Percentiles rank a stretch among this genome's conserved stretches.
Evolutionary conservation across 2,888 invertebrate species (phyloP).

Genomic region (Megaustenia siamemsis): DNA sequence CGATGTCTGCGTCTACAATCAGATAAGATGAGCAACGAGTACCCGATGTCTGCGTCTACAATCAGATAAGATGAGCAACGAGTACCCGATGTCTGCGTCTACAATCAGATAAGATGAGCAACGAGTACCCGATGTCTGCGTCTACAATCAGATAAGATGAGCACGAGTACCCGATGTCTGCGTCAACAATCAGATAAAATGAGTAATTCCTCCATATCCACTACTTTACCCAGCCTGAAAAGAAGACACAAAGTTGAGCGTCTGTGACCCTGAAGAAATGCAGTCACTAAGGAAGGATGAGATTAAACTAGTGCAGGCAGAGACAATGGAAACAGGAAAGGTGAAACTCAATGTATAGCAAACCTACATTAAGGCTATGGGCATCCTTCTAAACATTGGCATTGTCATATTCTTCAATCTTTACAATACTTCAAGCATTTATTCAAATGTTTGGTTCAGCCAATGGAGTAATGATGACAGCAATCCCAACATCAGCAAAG

Average conservation of each 20-base stretch:
- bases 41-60: too few species aligned
- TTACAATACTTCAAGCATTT: conserved; percentile 73
- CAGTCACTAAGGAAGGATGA: conserved; percentile 57
- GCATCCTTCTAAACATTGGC: conserved; percentile 66
- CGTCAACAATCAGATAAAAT: too few species aligned
- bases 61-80: too few species aligned
- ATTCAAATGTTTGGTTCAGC: conserved; percentile 79
- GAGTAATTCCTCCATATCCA: conserved; percentile 7
- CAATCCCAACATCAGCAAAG: conserved; percentile 57
- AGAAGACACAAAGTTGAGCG: conserved; percentile 10
- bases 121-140: too few species aligned
- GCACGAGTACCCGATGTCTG: too few species aligned
- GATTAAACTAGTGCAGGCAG: conserved; percentile 76
- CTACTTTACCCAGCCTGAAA: neutral
- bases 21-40: too few species aligned
- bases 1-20: too few species aligned
- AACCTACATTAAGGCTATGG: conserved; percentile 77
- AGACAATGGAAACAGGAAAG: conserved; percentile 75
- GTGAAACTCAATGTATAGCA: conserved; percentile 77
- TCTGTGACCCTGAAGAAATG: conserved; percentile 33
- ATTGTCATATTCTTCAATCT: conserved; percentile 75
- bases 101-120: too few species aligned
- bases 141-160: too few species aligned
- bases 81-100: too few species aligned
- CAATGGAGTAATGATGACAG: conserved; percentile 78